phyloP scores from a whole-genome alignment of 2,888 invertebrate genomes.

The Nesidiocoris tenuis region DNA sequence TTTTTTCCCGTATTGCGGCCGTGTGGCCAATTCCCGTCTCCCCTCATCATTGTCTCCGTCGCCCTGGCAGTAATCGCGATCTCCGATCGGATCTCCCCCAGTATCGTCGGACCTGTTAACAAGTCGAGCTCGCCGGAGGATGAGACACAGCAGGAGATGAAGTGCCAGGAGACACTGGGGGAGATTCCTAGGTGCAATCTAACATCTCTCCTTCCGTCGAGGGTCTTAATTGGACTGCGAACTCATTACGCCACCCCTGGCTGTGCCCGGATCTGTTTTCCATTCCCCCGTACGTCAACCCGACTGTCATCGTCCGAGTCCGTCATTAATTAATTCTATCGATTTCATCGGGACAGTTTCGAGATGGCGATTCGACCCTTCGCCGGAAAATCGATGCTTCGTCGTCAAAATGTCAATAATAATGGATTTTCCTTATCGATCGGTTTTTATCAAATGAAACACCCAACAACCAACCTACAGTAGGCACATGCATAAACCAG shows the following conservation, averaged over 20 bases:
- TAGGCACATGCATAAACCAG: constrained; percentile 36
- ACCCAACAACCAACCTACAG: neutral
- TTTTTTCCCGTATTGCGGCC: too few relatives aligned
- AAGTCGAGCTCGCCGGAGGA: neutral
- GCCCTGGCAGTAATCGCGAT: neutral
- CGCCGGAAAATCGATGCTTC: too few relatives aligned
- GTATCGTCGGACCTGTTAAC: neutral
- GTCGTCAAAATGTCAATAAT: too few relatives aligned
- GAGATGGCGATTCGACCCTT: too few relatives aligned
- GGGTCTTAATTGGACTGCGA: neutral
- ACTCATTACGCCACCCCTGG: neutral
- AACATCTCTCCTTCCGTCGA: neutral
- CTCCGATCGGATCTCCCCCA: neutral
- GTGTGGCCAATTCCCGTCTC: neutral
- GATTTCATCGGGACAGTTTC: neutral
- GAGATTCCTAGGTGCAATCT: neutral
- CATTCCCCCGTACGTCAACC: neutral
- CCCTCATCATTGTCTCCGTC: neutral
- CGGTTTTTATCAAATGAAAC: too few relatives aligned
- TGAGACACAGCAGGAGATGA: neutral
- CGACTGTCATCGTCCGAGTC: neutral
- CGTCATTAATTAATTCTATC: neutral
- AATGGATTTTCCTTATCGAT: too few relatives aligned
- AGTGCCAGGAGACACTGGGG: neutral
- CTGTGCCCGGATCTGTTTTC: neutral